A percentile compares a stretch with the other conserved stretches of the same genome.
These are phyloP conservation scores for Mobula hypostoma DNA, from an alignment of 2,113 vertebrate genomes.

Conservation along the genomic window DNA sequence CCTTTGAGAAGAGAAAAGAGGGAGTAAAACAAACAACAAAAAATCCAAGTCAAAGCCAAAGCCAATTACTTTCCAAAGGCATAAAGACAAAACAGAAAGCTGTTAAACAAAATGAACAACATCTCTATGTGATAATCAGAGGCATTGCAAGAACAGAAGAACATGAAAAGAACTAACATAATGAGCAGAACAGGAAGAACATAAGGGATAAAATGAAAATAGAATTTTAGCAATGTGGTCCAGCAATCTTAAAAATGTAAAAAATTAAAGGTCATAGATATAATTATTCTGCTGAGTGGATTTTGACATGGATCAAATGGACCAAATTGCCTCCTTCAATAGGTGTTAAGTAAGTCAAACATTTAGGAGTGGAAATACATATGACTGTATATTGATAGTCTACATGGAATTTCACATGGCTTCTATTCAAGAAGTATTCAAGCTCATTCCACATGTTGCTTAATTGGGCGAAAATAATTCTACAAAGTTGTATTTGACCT, in stretches of 20 bases:
- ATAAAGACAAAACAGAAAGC: neutral
- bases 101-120: neutral
- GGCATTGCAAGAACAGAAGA: neutral
- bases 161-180: neutral
- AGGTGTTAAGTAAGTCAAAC: neutral
- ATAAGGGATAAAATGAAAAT: neutral
- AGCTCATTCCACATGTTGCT: neutral
- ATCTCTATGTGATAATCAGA: neutral
- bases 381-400: neutral
- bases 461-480: neutral
- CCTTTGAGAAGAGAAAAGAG: neutral
- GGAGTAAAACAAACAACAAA: neutral
- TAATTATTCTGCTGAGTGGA: no score
- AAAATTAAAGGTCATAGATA: no score
- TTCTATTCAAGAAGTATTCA: neutral
- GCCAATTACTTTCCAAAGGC: neutral
- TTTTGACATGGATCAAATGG: no score
- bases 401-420: neutral
- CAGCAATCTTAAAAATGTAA: no score
- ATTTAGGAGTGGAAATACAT: neutral
- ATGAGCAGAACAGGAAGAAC: neutral
- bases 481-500: neutral
- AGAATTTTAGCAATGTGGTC: neutral
- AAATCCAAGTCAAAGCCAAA: neutral
- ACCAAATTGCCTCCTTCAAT: no score